Base-by-base conservation (phyloP, 1,140 invertebrate genomes). In the Sarcophaga bullata region DNA sequence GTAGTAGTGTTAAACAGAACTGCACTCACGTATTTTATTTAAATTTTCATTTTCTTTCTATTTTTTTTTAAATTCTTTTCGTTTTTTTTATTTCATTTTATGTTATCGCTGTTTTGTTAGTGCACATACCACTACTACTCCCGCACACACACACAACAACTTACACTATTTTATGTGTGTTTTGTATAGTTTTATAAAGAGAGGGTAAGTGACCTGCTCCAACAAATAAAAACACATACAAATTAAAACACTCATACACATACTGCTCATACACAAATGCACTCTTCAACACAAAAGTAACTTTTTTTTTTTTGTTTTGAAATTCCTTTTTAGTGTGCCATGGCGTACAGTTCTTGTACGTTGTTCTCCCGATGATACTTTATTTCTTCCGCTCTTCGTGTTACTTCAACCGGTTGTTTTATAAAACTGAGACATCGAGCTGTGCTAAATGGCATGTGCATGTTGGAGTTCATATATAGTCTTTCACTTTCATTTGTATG, bases 121-220 rank as follows among this genome's bases (percentile, higher is more conserved):
- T 54, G 52, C 15, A 6, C n/a, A 72, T 13, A 72, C 62, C n/a
- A n/a, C n/a, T n/a, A n/a, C n/a, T n/a, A n/a, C n/a, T n/a, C n/a
- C n/a, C 19, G 52, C 5, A 54, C 58, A 72, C 17, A 72, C 17
- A 72, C 62, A 6, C n/a, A 25, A 49, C 73, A n/a, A 48, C 47
- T 1, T 8, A 76, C 46, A 58, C 1, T 2, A 58, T 58, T 0
- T 13, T 0, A 6, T 68, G 62, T 68, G 7, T 58, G 54, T 58
- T 58, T 62, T 62, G 54, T 62, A 15, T n/a, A 62, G 6, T 62
- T 68, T 19, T 68, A n/a, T 78, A 19, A 48, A 76, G 9, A 73
- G 73, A 46, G 73, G 48, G 75, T 78, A 78, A 78, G 75, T 78
- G 75, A 78, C 75, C 75, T 78, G 75, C 75, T 78, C 75, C 75